A percentile compares a stretch with the other conserved stretches of the same genome.
Evolutionary conservation across 2,113 vertebrate genomes (phyloP).

Genomic region (Burhinus bistriatus): DNA sequence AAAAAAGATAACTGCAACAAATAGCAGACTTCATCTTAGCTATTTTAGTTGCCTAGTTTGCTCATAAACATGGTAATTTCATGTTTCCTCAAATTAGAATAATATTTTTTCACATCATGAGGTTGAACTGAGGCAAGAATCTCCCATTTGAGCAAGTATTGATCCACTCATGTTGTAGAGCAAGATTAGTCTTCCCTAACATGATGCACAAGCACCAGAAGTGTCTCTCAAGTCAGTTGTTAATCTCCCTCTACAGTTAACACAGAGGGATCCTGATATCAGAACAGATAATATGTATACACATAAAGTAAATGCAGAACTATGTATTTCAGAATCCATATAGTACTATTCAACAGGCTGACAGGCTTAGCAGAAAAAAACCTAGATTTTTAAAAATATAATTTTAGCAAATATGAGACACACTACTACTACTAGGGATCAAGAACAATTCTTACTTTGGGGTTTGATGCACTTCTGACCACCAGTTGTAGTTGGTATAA

Average conservation of each 20-base stretch:
- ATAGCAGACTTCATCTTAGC: background rate
- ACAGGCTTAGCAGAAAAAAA: background rate
- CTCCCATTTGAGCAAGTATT: background rate
- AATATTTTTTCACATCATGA: background rate
- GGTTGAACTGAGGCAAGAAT: background rate
- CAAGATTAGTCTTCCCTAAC: background rate
- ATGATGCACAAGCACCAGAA: background rate
- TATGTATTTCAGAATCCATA: background rate
- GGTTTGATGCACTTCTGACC: conserved; percentile 95
- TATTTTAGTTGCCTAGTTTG: background rate
- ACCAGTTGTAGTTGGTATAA: conserved; percentile 96
- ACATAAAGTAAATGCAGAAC: background rate
- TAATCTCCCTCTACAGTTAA: background rate
- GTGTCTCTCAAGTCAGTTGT: background rate
- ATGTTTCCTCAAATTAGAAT: background rate
- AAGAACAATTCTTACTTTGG: conserved; percentile 78
- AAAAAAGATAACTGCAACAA: background rate
- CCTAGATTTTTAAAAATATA: background rate
- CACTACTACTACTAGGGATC: background rate
- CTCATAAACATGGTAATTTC: background rate
- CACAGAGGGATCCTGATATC: background rate
- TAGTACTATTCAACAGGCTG: background rate
- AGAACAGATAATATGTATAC: background rate
- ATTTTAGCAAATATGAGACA: background rate
- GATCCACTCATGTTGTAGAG: background rate